phyloP scores from a whole-genome alignment of 2,888 invertebrate genomes.

The Pelosia muscerda region DNA sequence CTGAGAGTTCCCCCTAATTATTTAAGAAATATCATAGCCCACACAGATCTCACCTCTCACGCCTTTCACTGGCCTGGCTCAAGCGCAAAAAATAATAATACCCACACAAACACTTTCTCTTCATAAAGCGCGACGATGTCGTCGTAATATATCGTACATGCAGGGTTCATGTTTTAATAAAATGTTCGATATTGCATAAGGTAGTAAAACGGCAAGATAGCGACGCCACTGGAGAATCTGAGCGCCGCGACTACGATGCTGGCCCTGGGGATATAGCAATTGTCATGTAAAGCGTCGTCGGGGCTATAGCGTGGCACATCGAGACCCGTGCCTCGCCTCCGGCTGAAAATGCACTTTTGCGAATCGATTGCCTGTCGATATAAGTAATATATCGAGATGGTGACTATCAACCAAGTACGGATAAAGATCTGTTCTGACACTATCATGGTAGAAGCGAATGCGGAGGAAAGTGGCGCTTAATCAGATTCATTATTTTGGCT shows the following conservation, averaged over 20 bases:
- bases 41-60: slow-evolving; percentile 57
- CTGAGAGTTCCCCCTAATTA: slow-evolving; percentile 28
- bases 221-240: slow-evolving; percentile 60
- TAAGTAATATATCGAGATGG: slow-evolving; percentile 74
- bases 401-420: slow-evolving; percentile 69
- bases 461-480: slow-evolving; percentile 54
- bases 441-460: slow-evolving; percentile 60
- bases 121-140: slow-evolving; percentile 25
- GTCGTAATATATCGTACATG: slow-evolving; percentile 21
- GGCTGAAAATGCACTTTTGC: slow-evolving; percentile 85
- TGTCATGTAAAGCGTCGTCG: slow-evolving; percentile 82
- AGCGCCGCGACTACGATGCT: slow-evolving; percentile 61
- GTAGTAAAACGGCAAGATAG: slow-evolving; percentile 61
- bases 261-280: slow-evolving; percentile 79
- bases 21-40: slow-evolving; percentile 27
- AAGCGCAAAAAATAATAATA: slow-evolving; percentile 54
- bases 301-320: slow-evolving; percentile 66
- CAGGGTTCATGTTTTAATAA: slow-evolving; percentile 52
- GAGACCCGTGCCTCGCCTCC: slow-evolving; percentile 70
- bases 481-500: slow-evolving; percentile 56
- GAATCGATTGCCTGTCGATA: slow-evolving; percentile 82
- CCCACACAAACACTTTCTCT: slow-evolving; percentile 58
- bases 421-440: slow-evolving; percentile 70
- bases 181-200: slow-evolving; percentile 58
- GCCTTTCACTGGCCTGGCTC: slow-evolving; percentile 67